These are phyloP conservation scores for Xyliphius kryptos DNA, from an alignment of 2,113 vertebrate species.

Conservation along the genomic window DNA sequence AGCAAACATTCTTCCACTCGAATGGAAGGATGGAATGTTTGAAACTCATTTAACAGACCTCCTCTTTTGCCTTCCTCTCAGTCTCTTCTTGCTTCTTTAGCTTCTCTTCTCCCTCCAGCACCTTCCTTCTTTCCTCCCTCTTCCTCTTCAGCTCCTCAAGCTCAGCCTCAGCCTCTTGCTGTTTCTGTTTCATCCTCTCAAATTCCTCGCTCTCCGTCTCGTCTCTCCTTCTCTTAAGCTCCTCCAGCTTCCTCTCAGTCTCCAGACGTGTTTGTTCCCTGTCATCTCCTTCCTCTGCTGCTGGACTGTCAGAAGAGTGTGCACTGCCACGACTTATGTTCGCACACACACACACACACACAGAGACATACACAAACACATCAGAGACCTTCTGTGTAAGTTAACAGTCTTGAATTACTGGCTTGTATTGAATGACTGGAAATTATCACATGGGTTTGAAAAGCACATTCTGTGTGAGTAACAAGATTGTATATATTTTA, in stretches of 20 bases:
- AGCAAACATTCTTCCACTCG: conserved; percentile 75
- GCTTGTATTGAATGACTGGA: no score
- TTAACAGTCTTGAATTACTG: no score
- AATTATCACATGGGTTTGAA: no score
- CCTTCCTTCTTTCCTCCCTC: no score
- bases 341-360: neutral
- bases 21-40: no score
- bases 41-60: no score
- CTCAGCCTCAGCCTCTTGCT: conserved; percentile 83
- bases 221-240: conserved; percentile 79
- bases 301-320: conserved; percentile 53
- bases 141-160: no score
- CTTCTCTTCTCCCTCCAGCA: conserved; percentile 89
- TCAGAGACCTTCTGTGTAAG: no score
- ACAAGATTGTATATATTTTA: no score
- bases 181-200: conserved; percentile 84
- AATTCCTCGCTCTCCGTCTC: conserved; percentile 84
- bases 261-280: conserved; percentile 63
- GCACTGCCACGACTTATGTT: conserved; percentile 63
- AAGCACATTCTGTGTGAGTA: no score
- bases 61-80: no score
- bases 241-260: conserved; percentile 80
- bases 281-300: conserved; percentile 53
- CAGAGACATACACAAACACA: conserved; percentile 7
- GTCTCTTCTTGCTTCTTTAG: conserved; percentile 83